phyloP scores from a whole-genome alignment of 1,140 invertebrate species.

The Neomicropteryx cornuta region DNA sequence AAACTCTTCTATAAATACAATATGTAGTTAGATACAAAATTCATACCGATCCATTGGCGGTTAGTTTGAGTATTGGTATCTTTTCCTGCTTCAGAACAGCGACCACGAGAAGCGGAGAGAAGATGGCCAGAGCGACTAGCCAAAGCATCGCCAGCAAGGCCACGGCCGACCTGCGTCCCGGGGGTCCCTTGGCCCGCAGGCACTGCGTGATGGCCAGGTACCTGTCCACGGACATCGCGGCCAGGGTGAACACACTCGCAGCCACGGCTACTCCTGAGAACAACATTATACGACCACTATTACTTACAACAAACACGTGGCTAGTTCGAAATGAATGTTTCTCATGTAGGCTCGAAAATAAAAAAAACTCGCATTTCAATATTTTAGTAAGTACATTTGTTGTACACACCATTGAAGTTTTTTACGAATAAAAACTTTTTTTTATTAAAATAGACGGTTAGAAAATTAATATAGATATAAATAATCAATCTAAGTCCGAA shows the following conservation, averaged over 20 bases:
- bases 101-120: slow-evolving; percentile 51
- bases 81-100: slow-evolving; percentile 31
- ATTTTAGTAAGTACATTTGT: no score
- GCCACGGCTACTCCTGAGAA: slow-evolving; percentile 60
- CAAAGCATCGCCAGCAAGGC: slow-evolving; percentile 51
- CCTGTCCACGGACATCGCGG: slow-evolving; percentile 65
- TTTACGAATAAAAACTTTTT: no score
- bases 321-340: no score
- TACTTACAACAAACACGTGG: no score
- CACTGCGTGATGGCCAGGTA: slow-evolving; percentile 65
- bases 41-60: slow-evolving; percentile 28
- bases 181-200: slow-evolving; percentile 51
- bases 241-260: slow-evolving; percentile 67
- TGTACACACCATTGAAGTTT: no score
- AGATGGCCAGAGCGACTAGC: slow-evolving; percentile 51
- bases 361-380: no score
- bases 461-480: no score
- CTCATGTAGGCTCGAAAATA: no score
- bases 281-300: no score
- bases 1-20: no score
- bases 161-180: slow-evolving; percentile 52
- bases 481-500: no score
- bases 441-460: no score
- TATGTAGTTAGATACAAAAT: slow-evolving; percentile 7
- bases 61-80: slow-evolving; percentile 24